Evolutionary conservation across 1,140 invertebrate genomes (phyloP), one percentile per base, ranked within the genome.

Genomic region (Achroia grisella): DNA sequence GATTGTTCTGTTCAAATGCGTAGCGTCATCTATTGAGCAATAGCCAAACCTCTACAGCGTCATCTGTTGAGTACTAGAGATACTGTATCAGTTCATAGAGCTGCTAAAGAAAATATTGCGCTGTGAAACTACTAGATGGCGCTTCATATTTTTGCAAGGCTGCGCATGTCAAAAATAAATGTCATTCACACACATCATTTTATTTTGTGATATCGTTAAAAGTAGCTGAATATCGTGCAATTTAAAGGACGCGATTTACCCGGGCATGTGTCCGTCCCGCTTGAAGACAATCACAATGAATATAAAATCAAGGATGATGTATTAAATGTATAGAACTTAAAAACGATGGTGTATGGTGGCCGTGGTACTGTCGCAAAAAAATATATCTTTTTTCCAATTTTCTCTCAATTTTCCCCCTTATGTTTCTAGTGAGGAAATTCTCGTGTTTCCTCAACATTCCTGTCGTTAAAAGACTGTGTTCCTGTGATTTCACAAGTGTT

Each of bases 81-180:
- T 3, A 23, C 2, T 23, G 17, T 23, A 23, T 23, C 17, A 23
- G 2, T 23, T 6, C 2, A 23, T 2, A 3, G 17, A 23, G 6
- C 17, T 23, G 6, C 2, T 23, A 3, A 3, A 23, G 2, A 6
- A 23, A 23, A 23, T 23, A 3, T 23, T 23, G 17, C 17, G 17
- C 17, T 3, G 2, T 3, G 2, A 23, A 23, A 23, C 2, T 23
- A 23, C 2, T 6, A 23, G 17, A 23, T 23, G 17, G 2, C 17
- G 17, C 17, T 23, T 2, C 2, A 23, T 3, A 23, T 2, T 23
- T 23, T 23, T 23, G 6, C 17, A 6, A n/a, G 17, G 6, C 17
- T 77, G 68, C 77, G 77, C 77, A 81, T 81, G 77, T 79, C 77
- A 79, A 75, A 75, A 75, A 61, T 75, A 73, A 58, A 67, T 78